phyloP scores from a whole-genome alignment of 1,140 invertebrate genomes.

The Apis mellifera region Amel_HAv3.1 CM009935.2:9022001-9022500 shows the following conservation, averaged over 20 bases:
- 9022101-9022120: slow-evolving; percentile 23
- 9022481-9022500: background rate
- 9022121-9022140: slow-evolving; percentile 38
- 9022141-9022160: slow-evolving; percentile 19
- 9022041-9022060: slow-evolving; percentile 41
- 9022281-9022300: background rate
- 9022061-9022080: slow-evolving; percentile 13
- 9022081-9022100: slow-evolving; percentile 22
- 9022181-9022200: slow-evolving; percentile 10
- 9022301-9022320: too few species aligned
- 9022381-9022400: too few species aligned
- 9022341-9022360: too few species aligned
- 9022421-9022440: background rate
- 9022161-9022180: slow-evolving; percentile 9
- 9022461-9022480: background rate
- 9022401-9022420: slow-evolving; percentile 7
- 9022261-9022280: background rate
- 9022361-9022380: background rate
- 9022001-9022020: too few species aligned
- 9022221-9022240: slow-evolving; percentile 15
- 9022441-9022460: slow-evolving; percentile 21
- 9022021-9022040: slow-evolving; percentile 7
- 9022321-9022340: too few species aligned
- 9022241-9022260: too few species aligned
- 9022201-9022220: slow-evolving; percentile 17